A percentile compares a stretch with the other conserved stretches of the same genome.
phyloP scores from a whole-genome alignment of 2,888 invertebrate species.

The Beris chalybata region DNA sequence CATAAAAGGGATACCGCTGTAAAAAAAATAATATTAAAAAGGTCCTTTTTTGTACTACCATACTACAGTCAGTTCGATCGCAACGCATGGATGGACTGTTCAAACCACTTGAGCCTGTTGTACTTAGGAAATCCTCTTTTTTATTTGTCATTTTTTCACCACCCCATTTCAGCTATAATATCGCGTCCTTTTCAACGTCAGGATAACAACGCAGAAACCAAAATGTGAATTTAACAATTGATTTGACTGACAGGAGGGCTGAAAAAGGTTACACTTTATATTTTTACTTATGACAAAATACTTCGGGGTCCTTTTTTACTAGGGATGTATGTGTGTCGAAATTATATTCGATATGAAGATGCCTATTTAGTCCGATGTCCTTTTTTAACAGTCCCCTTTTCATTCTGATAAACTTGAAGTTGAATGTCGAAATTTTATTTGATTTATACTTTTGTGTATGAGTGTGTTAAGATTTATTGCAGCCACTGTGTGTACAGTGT shows the following conservation, averaged over 20 bases:
- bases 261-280: constrained; percentile 40
- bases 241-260: constrained; percentile 41
- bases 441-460: too few species aligned
- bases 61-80: background rate
- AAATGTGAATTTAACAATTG: constrained; percentile 41
- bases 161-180: background rate
- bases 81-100: constrained; percentile 33
- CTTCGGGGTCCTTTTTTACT: too few species aligned
- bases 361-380: too few species aligned
- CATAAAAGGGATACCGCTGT: background rate
- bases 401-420: too few species aligned
- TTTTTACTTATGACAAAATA: constrained; percentile 23
- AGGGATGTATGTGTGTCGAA: too few species aligned
- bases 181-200: too few species aligned
- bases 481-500: too few species aligned
- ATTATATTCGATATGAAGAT: too few species aligned
- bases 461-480: too few species aligned
- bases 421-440: too few species aligned
- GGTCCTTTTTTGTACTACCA: background rate
- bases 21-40: constrained; percentile 8
- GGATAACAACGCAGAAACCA: constrained; percentile 24
- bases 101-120: constrained; percentile 29
- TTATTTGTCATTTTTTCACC: background rate
- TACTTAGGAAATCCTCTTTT: background rate
- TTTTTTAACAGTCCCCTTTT: too few species aligned